Conservation (phyloP, 2,797 vertebrate species). For the Sylvia borin region DNA sequence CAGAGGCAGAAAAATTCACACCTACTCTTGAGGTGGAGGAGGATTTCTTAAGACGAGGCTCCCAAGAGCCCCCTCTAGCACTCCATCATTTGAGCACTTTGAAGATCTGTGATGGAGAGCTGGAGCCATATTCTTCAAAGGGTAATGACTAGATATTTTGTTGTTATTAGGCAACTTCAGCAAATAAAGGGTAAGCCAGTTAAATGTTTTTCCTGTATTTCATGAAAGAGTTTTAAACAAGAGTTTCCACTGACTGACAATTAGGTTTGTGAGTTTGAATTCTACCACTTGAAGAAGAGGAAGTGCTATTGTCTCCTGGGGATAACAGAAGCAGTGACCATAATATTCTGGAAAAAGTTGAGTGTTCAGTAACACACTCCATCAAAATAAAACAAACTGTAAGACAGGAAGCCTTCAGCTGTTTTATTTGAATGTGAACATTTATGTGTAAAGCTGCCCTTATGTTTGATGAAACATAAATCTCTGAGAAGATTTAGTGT, state of each 20-base stretch:
- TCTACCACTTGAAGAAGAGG: background rate
- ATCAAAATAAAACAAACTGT: background rate
- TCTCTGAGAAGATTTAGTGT: background rate
- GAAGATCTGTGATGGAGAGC: conserved; percentile 47
- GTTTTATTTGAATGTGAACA: background rate
- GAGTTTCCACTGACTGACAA: background rate
- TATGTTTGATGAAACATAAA: background rate
- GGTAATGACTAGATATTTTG: background rate
- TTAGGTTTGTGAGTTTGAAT: background rate
- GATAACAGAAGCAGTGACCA: background rate
- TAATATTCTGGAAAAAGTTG: background rate
- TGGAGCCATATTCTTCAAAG: conserved; percentile 57
- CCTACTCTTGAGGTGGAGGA: conserved; percentile 42
- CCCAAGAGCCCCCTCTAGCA: conserved; percentile 53
- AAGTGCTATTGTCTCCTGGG: background rate
- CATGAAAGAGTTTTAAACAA: background rate
- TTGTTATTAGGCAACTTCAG: conserved; percentile 10
- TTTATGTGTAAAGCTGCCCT: background rate
- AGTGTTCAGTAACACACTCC: background rate
- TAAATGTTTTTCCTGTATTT: background rate
- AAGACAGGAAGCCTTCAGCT: background rate
- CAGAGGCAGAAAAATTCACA: conserved; percentile 30
- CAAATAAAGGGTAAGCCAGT: background rate
- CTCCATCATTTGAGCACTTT: conserved; percentile 1
- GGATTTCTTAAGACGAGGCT: conserved; percentile 52